Percentiles rank a stretch among this genome's conserved stretches.
Evolutionary conservation across 2,797 vertebrate species (phyloP).

Genomic region (Cyclopterus lumpus): DNA sequence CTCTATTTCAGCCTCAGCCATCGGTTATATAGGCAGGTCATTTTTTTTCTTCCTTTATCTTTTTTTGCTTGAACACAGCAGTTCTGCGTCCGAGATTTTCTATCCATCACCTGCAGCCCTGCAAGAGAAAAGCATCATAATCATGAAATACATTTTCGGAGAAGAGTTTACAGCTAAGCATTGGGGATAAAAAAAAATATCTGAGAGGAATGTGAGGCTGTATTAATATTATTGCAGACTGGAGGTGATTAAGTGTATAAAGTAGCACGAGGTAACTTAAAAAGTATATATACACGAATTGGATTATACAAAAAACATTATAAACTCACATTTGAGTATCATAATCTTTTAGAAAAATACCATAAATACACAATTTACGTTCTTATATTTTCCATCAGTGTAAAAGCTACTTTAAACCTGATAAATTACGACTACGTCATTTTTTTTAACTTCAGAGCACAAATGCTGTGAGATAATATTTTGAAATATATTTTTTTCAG

Average conservation of each 20-base stretch:
- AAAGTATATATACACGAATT: neutral
- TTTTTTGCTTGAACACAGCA: conserved; percentile 64
- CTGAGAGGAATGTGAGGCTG: conserved; percentile 43
- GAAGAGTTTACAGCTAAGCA: conserved; percentile 40
- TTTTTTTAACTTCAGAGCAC: conserved; percentile 64
- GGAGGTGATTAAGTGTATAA: conserved; percentile 15
- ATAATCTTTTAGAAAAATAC: conserved; percentile 16
- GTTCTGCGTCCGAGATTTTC: conserved; percentile 64
- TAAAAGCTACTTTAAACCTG: conserved; percentile 24
- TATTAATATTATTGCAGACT: conserved; percentile 31
- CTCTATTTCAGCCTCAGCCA: conserved; percentile 75
- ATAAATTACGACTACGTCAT: conserved; percentile 43
- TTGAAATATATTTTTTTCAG: conserved; percentile 87
- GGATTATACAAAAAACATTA: conserved; percentile 11
- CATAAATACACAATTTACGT: conserved; percentile 31
- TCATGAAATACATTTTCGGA: conserved; percentile 45
- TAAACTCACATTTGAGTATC: conserved; percentile 16
- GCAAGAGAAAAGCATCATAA: conserved; percentile 54
- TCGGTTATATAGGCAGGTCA: conserved; percentile 71
- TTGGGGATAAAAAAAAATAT: conserved; percentile 23
- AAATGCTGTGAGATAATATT: conserved; percentile 82
- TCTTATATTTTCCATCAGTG: conserved; percentile 42
- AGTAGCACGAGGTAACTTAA: conserved; percentile 16
- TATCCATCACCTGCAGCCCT: conserved; percentile 66
- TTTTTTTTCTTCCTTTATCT: conserved; percentile 39